Percentiles rank a stretch among this genome's conserved stretches.
Evolutionary conservation across 2,797 vertebrate species (phyloP).

Genomic region (Tauraco hartlaubi): DNA sequence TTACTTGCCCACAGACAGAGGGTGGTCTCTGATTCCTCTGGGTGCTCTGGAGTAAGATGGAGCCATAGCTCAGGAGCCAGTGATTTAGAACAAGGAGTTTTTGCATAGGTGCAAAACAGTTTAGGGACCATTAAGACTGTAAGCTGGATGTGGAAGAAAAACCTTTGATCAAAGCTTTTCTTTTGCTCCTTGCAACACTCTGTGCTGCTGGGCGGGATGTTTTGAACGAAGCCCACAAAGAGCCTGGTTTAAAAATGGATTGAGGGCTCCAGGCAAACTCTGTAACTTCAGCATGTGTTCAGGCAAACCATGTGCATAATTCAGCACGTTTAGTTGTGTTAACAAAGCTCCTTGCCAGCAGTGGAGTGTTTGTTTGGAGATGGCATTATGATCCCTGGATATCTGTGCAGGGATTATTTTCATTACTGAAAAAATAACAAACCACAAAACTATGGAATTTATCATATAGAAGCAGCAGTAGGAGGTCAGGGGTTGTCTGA

Average conservation of each 20-base stretch:
- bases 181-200: not conserved
- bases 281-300: not conserved
- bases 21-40: not conserved
- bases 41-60: not conserved
- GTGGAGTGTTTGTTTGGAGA: not conserved
- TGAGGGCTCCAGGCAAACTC: not conserved
- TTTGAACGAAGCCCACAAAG: not conserved
- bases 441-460: not conserved
- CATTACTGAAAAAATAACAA: not conserved
- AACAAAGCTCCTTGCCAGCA: not conserved
- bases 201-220: not conserved
- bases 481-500: not conserved
- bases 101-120: too few species aligned
- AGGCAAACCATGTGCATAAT: not conserved
- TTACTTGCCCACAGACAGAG: not conserved
- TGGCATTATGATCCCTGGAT: not conserved
- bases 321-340: not conserved
- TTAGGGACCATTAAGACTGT: not conserved
- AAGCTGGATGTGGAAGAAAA: not conserved
- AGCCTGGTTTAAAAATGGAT: not conserved
- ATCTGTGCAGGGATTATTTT: slow-evolving; percentile 8
- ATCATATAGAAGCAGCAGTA: not conserved
- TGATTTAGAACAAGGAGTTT: not conserved
- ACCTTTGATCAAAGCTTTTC: not conserved
- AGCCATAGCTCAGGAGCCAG: not conserved